Conservation (phyloP, 2,113 vertebrate species). For the human region GRCh38 chr2:118111501-118112000, state of each 20-base stretch:
- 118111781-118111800: not conserved
- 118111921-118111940: not conserved
- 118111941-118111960: not conserved
- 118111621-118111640: not conserved
- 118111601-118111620: not conserved
- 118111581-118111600: not conserved
- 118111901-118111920: not conserved
- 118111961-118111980: not conserved
- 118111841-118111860: not conserved
- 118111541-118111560: not conserved
- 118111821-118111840: not conserved
- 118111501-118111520: not conserved
- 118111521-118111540: not conserved
- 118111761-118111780: not conserved
- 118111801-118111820: not conserved
- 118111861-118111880: not conserved
- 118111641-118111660: not conserved
- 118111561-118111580: not conserved
- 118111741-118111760: constrained; percentile 4
- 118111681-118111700: not conserved
- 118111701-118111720: not conserved
- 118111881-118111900: not conserved
- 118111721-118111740: not conserved
- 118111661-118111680: not conserved
- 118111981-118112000: not conserved